Evolutionary conservation across 2,113 vertebrate genomes (phyloP).

Genomic region (Dipodomys stephensi): DNA sequence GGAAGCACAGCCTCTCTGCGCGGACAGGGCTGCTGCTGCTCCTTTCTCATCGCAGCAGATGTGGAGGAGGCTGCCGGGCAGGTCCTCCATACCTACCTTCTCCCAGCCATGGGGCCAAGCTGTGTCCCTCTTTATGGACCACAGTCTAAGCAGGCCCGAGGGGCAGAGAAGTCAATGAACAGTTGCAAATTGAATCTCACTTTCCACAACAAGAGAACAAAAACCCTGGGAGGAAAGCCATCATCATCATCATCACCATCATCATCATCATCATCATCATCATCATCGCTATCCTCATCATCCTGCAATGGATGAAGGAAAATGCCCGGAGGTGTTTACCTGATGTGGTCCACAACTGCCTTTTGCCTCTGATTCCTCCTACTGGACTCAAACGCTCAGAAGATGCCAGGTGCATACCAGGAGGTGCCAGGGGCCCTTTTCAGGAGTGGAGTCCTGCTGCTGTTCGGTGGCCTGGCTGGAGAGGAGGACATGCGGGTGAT

Average conservation of each 20-base stretch:
- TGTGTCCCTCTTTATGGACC: not conserved
- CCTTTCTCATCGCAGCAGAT: not conserved
- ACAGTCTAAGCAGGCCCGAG: not conserved
- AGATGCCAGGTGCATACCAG: not conserved
- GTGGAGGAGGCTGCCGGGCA: not conserved
- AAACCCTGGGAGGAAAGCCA: not conserved
- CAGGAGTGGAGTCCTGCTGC: not conserved
- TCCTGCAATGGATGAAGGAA: not conserved
- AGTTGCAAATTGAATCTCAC: not conserved
- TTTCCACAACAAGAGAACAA: not conserved
- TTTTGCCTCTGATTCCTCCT: not conserved
- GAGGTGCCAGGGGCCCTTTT: not conserved
- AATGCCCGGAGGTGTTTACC: too few relatives aligned
- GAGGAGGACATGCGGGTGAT: not conserved
- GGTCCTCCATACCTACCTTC: not conserved
- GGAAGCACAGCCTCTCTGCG: not conserved
- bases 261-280: not conserved
- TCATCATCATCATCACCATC: not conserved
- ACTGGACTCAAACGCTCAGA: not conserved
- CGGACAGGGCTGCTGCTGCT: not conserved
- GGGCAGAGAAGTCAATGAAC: not conserved
- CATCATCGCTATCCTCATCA: not conserved
- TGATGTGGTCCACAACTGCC: accelerated
- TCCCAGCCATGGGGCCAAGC: not conserved
- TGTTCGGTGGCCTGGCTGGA: not conserved